Percentiles rank a stretch among this genome's conserved stretches.
Evolutionary conservation across 2,888 invertebrate genomes (phyloP).

Genomic region (Crioceris asparagi): DNA sequence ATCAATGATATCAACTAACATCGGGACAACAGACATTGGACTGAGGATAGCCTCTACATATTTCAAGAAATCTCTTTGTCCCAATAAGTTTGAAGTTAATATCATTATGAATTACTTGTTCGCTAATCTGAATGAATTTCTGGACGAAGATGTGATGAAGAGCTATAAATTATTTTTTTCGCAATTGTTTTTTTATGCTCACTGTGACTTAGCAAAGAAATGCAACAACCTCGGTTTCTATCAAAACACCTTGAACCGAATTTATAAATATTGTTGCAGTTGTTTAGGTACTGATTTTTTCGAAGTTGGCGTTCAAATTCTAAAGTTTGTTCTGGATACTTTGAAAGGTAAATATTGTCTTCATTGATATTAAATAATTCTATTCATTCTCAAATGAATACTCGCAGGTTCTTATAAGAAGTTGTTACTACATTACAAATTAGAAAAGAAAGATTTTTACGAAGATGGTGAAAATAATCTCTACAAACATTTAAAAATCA

Average conservation of each 20-base stretch:
- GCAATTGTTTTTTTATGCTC: constrained; percentile 17
- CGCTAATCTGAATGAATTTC: constrained; percentile 9
- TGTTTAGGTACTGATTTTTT: constrained; percentile 15
- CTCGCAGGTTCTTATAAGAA: constrained; percentile 14
- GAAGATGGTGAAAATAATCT: constrained; percentile 16
- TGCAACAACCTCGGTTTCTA: constrained; percentile 12
- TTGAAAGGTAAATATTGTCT: constrained; percentile 12
- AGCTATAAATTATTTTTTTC: constrained; percentile 16
- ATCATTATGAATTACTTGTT: constrained; percentile 16
- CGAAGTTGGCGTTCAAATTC: constrained; percentile 21
- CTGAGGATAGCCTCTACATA: constrained; percentile 21
- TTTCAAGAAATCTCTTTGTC: constrained; percentile 17
- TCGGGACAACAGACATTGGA: constrained; percentile 14
- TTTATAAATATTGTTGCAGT: constrained; percentile 15
- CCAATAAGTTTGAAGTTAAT: constrained; percentile 13
- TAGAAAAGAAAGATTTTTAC: constrained; percentile 19
- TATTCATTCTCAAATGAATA: background rate
- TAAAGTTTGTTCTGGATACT: constrained; percentile 18
- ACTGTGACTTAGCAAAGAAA: constrained; percentile 12
- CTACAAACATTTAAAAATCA: constrained; percentile 12
- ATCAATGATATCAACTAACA: constrained; percentile 11
- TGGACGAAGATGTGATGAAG: constrained; percentile 15
- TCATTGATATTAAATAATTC: background rate
- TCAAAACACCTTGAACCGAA: constrained; percentile 13
- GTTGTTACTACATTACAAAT: constrained; percentile 16